Evolutionary conservation across 2,113 vertebrate species (phyloP).

Genomic region (Cynopterus brachyotis): DNA sequence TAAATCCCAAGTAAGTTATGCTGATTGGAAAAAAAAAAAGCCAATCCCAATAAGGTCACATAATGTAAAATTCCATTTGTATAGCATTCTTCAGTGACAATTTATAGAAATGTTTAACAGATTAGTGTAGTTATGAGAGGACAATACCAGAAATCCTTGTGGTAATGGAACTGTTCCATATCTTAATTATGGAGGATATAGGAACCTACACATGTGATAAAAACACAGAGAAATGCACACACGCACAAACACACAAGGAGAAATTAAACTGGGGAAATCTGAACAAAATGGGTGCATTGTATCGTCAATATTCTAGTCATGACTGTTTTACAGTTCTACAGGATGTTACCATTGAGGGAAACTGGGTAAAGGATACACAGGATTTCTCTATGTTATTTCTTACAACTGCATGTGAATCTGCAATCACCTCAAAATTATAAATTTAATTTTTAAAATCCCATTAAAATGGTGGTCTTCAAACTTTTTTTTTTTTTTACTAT

Average conservation of each 20-base stretch:
- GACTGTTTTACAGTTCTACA: neutral
- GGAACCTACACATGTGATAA: neutral
- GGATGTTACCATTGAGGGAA: neutral
- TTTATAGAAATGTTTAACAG: slow-evolving; percentile 10
- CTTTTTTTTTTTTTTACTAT: neutral
- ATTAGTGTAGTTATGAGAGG: neutral
- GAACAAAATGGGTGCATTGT: neutral
- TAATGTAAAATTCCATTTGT: slow-evolving; percentile 13
- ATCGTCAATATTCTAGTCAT: slow-evolving; percentile 1
- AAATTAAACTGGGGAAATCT: slow-evolving; percentile 7
- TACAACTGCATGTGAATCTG: neutral
- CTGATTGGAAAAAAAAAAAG: neutral
- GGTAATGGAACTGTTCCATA: neutral
- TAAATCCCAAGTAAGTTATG: slow-evolving; percentile 11
- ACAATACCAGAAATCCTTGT: neutral
- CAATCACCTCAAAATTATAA: neutral
- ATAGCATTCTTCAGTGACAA: slow-evolving; percentile 32
- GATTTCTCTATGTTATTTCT: neutral
- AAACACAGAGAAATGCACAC: neutral
- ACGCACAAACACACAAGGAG: neutral
- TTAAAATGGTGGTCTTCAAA: neutral
- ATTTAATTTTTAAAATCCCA: neutral
- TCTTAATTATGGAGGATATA: neutral
- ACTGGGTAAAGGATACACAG: neutral
- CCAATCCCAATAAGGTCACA: neutral